Percentiles rank a stretch among this genome's conserved stretches.
phyloP scores from a whole-genome alignment of 2,113 vertebrate species.

The Uria aalge region DNA sequence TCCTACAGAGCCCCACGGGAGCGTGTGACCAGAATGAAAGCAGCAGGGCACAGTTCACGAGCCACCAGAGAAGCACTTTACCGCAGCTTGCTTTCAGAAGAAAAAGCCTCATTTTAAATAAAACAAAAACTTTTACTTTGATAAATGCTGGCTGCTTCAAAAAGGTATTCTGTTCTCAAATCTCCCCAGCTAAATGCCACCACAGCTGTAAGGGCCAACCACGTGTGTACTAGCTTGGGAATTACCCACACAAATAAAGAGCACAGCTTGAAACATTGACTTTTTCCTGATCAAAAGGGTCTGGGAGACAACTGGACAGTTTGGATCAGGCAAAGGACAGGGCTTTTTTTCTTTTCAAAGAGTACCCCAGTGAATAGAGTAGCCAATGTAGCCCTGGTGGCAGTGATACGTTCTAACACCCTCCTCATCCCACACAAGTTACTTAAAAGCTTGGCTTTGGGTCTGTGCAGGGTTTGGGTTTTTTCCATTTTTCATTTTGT shows the following conservation, averaged over 20 bases:
- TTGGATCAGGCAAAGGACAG: constrained; percentile 49
- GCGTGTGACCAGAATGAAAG: neutral
- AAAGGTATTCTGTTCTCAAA: constrained; percentile 48
- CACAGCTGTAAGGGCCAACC: constrained; percentile 46
- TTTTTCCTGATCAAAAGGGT: constrained; percentile 69
- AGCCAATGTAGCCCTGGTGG: neutral
- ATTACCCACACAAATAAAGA: constrained; percentile 60
- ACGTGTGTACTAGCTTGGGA: constrained; percentile 2
- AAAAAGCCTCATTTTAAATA: constrained; percentile 51
- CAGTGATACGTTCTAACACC: neutral
- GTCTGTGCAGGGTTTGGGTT: neutral
- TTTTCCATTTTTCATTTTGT: neutral
- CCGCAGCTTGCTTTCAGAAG: constrained; percentile 26
- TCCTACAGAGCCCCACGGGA: constrained; percentile 21
- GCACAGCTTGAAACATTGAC: constrained; percentile 65
- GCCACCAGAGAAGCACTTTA: constrained; percentile 24
- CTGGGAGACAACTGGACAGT: constrained; percentile 51
- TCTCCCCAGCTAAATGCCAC: constrained; percentile 46
- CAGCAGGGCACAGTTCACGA: constrained; percentile 26
- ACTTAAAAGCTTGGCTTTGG: neutral
- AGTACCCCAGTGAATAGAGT: neutral
- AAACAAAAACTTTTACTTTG: constrained; percentile 50
- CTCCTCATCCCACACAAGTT: neutral
- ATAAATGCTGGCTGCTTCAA: constrained; percentile 54
- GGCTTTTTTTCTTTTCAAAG: constrained; percentile 61